phyloP scores from a whole-genome alignment of 2,113 vertebrate species.

The Helogale parvula region DNA sequence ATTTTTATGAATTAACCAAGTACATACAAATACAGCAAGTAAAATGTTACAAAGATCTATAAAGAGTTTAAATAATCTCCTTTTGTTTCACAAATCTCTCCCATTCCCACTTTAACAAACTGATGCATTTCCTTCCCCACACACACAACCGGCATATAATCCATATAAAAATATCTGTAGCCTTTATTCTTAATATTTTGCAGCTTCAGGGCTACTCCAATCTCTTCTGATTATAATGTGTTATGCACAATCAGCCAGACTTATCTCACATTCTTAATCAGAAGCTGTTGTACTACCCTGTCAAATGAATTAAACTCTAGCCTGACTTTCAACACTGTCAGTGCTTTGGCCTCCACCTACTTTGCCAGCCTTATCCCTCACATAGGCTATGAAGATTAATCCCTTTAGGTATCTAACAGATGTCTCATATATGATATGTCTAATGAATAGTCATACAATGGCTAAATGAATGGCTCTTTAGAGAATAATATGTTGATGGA shows the following conservation, averaged over 20 bases:
- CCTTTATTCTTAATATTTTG: neutral
- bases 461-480: constrained; percentile 3
- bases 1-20: constrained; percentile 10
- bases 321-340: neutral
- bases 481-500: constrained; percentile 46
- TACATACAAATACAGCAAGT: neutral
- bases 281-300: neutral
- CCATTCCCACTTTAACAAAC: neutral
- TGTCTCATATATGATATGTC: neutral
- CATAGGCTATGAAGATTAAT: neutral
- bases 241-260: neutral
- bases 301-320: neutral
- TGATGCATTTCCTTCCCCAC: neutral
- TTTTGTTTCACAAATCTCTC: neutral
- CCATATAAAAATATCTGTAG: neutral
- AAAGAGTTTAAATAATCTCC: neutral
- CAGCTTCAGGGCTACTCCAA: neutral
- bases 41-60: neutral
- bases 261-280: neutral
- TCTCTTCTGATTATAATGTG: neutral
- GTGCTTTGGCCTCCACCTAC: neutral
- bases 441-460: neutral
- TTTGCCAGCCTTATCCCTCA: neutral
- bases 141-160: neutral
- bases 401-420: neutral